Evolutionary conservation across 1,140 invertebrate species (phyloP), one percentile per base, ranked within the genome.

Genomic region (Leptopilina boulardi): DNA sequence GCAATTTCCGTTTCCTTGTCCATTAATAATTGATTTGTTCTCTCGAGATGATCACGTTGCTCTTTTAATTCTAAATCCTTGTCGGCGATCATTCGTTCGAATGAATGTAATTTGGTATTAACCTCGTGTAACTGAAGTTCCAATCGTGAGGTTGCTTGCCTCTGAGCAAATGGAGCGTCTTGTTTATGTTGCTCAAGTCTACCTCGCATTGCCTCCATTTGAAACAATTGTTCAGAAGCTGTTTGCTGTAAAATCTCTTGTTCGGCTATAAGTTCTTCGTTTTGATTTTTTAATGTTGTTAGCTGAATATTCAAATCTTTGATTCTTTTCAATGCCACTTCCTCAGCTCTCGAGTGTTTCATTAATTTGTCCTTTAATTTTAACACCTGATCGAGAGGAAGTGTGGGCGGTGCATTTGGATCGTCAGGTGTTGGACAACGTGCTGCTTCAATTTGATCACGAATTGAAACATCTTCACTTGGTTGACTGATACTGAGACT

Each of bases 221-320:
- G 93, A 74, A 95, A 93, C 74, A 96, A 92, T 86, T 96, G 95
- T 84, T 97, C 95, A 26, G 95, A 95, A 78, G 96, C 93, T 54
- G 94, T 94, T 79, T 95, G 93, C 86, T 97, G 96, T 59, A 97
- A 89, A 34, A 95, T 93, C 82, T 96, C 95, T 21, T 95, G 94
- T 83, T 97, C 96, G 51, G 94, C 94, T 80, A 94, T 93, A 47
- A 96, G 89, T 88, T 97, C 96, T 92, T 96, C 94, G 59, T 94
- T 93, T 66, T 93, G 91, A 76, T 92, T 91, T 78, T 92, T 93
- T 3, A 94, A 80, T 19, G 91, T 87, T 18, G 89, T 89, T 2
- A 95, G 83, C 86, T 95, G 94, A 93, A 96, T 94, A 82, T 96
- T 94, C 21, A 96, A 87, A 88, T 96, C 95, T 9, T 92, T 92